Evolutionary conservation across 2,113 vertebrate genomes (phyloP), one percentile per base, ranked within the genome.

Genomic region (Hepsetus odoe): DNA sequence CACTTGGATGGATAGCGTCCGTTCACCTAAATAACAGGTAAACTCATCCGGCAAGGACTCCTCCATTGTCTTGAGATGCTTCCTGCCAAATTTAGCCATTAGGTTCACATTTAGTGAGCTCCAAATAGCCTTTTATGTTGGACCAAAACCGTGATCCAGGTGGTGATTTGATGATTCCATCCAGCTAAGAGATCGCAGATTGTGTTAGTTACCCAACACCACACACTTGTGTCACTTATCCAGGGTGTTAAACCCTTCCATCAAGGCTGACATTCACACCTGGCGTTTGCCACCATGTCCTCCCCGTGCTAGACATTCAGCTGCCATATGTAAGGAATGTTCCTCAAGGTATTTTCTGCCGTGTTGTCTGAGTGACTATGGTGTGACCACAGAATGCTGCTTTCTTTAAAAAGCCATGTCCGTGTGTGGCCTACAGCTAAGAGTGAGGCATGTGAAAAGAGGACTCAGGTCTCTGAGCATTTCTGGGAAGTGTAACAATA

Each of bases 341-440:
- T 76, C 79, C 76, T 49, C 66, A 64, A 73, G 83, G 71, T 88
- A 84, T 87, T 87, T 88, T 82, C 77, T 86, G 81, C 35, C 66
- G 46, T 38, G 87, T 87, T 85, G 80, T 79, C 82, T 68, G 61
- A 77, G 85, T 80, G 80, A 86, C 87, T 86, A 89, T 84, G 84
- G 77, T 82, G 9, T 73, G 62, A 77, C 74, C 87, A 80, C 13
- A 11, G 38, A 56, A 40, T 68, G 74, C 72, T 76, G 78, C 49
- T 61, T 42, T 71, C 69, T 85, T 84, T 26, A 76, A 83, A 81
- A 76, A 67, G 72, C 55, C 81, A 55, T 51, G 14, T 58, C 61
- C 67, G 46, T 38, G 22, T 35, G 26, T 38, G 16, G 46, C 46
- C 46, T 49, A 49, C 2, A 3, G 46, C 46, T 49, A 18, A 46